These are phyloP conservation scores for Ara ararauna DNA, from an alignment of 2,797 vertebrate species.

Conservation along the genomic window DNA sequence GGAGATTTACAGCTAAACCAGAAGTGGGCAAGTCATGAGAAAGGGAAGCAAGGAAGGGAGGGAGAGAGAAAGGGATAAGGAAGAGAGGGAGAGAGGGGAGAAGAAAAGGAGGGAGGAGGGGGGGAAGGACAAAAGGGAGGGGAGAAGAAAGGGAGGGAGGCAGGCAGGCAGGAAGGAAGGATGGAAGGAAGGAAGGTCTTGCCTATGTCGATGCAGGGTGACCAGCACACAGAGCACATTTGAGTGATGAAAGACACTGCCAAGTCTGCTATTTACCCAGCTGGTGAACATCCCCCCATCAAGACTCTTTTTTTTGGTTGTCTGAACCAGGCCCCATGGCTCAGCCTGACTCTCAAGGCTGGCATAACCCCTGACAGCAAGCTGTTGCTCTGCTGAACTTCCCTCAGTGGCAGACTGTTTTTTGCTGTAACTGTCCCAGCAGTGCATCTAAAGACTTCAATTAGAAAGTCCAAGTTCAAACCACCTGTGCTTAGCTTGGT, in stretches of 20 bases:
- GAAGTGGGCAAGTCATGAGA: background rate
- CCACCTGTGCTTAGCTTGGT: accelerated
- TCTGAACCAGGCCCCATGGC: background rate
- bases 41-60: no score
- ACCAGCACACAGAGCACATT: background rate
- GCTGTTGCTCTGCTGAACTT: background rate
- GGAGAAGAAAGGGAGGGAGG: no score
- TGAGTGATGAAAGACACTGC: background rate
- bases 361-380: background rate
- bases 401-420: background rate
- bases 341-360: background rate
- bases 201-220: background rate
- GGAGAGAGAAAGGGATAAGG: no score
- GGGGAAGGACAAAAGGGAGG: background rate
- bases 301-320: background rate
- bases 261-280: background rate
- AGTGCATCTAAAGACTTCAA: background rate
- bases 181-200: background rate
- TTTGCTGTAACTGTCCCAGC: background rate
- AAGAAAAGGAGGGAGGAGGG: background rate
- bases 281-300: background rate
- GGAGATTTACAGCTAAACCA: background rate
- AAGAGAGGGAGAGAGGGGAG: no score
- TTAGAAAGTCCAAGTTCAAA: background rate
- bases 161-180: no score